These are phyloP conservation scores for Cardiocondyla obscurior DNA, from an alignment of 1,140 invertebrate genomes.

Conservation along the genomic window DNA sequence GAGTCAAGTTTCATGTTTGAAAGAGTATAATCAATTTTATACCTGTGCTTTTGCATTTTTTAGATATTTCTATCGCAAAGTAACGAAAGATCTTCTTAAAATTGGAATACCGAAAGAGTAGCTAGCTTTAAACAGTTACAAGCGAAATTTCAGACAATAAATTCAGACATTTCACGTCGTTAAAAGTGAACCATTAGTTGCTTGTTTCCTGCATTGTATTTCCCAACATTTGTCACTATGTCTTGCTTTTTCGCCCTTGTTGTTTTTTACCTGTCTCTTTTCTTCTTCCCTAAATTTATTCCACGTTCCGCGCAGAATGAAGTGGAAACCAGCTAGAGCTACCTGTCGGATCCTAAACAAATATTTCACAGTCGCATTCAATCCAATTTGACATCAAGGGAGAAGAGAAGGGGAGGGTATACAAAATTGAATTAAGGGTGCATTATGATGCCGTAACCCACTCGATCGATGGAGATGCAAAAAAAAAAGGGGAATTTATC, in stretches of 20 bases:
- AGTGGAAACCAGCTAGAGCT: conserved; percentile 49
- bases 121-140: conserved; percentile 70
- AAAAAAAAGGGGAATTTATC: neutral
- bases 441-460: conserved; percentile 54
- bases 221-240: neutral
- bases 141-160: conserved; percentile 71
- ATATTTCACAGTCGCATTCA: conserved; percentile 74
- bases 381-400: conserved; percentile 74
- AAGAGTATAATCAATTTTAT: too few relatives aligned
- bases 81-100: too few relatives aligned
- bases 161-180: conserved; percentile 51
- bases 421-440: conserved; percentile 75
- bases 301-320: neutral
- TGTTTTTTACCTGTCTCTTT: neutral
- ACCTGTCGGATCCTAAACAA: conserved; percentile 72
- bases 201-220: neutral
- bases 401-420: too few relatives aligned
- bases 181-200: conserved; percentile 27
- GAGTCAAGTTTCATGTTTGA: too few relatives aligned
- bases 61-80: too few relatives aligned
- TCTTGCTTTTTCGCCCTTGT: neutral
- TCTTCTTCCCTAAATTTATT: neutral
- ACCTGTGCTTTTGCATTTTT: too few relatives aligned
- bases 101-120: conserved; percentile 8
- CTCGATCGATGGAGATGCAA: conserved; percentile 58